Conservation (phyloP, 2,113 vertebrate genomes). For the Rostratula benghalensis region DNA sequence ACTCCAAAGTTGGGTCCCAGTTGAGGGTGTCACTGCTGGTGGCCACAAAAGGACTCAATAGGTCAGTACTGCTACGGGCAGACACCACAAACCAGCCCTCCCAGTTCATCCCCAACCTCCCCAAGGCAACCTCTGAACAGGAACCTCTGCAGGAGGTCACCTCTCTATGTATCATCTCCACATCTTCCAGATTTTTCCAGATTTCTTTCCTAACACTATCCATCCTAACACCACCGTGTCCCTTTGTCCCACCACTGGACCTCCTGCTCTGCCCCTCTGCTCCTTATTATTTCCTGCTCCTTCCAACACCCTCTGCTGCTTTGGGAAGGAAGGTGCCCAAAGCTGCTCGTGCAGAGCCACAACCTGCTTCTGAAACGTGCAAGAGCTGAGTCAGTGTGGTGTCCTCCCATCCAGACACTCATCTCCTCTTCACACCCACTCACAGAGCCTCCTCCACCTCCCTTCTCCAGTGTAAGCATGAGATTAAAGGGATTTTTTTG, state of each 20-base stretch:
- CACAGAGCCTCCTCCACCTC: not conserved
- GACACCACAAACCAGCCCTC: not conserved
- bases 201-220: not conserved
- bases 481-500: not conserved
- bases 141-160: not conserved
- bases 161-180: not conserved
- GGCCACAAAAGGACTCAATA: not conserved
- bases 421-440: not conserved
- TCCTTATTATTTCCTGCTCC: not conserved
- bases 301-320: not conserved
- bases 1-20: not conserved
- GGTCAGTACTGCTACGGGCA: not conserved
- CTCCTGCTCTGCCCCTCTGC: not conserved
- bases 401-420: not conserved
- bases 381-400: not conserved
- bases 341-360: not conserved
- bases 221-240: not conserved
- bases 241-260: rapidly evolving
- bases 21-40: not conserved
- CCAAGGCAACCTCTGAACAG: not conserved
- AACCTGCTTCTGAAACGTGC: not conserved
- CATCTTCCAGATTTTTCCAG: not conserved
- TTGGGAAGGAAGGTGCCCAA: not conserved
- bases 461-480: rapidly evolving
- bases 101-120: not conserved